A percentile compares a stretch with the other conserved stretches of the same genome.
These are phyloP conservation scores for Lypha dubia DNA, from an alignment of 2,888 invertebrate genomes.

Conservation along the genomic window DNA sequence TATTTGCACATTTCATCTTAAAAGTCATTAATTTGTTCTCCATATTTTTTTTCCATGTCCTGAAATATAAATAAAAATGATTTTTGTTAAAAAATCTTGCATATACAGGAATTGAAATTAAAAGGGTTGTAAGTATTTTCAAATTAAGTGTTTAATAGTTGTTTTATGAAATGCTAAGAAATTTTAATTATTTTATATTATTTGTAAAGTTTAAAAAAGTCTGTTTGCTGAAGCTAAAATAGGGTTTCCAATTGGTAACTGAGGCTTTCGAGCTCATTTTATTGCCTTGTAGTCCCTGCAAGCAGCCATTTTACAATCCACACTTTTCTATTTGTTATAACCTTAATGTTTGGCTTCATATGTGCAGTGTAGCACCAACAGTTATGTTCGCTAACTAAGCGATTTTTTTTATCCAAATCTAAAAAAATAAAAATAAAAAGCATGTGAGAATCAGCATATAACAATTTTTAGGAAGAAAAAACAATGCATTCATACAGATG, in stretches of 20 bases:
- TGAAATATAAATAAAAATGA: slow-evolving; percentile 37
- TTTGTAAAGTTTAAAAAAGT: too few relatives aligned
- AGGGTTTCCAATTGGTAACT: too few relatives aligned
- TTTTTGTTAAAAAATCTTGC: slow-evolving; percentile 15
- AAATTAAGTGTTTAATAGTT: not conserved
- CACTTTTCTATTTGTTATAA: not conserved
- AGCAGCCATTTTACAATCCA: too few relatives aligned
- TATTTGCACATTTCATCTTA: slow-evolving; percentile 61
- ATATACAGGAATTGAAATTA: not conserved
- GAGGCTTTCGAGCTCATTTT: too few relatives aligned
- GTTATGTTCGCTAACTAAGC: slow-evolving; percentile 69
- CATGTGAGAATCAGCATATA: slow-evolving; percentile 58
- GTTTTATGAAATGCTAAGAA: too few relatives aligned
- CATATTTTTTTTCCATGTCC: slow-evolving; percentile 26
- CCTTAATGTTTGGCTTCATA: slow-evolving; percentile 24
- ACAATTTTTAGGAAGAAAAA: slow-evolving; percentile 47
- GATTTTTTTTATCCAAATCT: slow-evolving; percentile 7
- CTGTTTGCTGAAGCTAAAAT: too few relatives aligned
- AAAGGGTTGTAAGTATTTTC: not conserved
- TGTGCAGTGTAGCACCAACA: not conserved
- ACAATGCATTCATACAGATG: slow-evolving; percentile 54
- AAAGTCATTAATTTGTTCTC: slow-evolving; percentile 69
- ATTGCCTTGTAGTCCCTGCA: too few relatives aligned
- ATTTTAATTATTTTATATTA: too few relatives aligned
- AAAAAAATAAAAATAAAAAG: slow-evolving; percentile 16